Evolutionary conservation across 2,888 invertebrate genomes (phyloP).

Genomic region (Acleris holmiana): DNA sequence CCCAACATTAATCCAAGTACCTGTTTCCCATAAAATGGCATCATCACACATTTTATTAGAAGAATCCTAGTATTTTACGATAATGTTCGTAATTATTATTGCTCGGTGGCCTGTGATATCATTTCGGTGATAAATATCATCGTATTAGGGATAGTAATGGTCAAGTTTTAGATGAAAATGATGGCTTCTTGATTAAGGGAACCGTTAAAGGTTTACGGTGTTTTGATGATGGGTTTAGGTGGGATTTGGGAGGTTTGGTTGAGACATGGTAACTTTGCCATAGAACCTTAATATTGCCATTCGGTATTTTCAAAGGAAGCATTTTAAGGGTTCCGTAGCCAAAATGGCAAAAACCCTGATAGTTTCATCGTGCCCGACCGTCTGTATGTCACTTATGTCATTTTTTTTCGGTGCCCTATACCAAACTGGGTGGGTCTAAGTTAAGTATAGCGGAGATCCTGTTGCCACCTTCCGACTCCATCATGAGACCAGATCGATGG

Average conservation of each 20-base stretch:
- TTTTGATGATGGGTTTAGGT: neutral
- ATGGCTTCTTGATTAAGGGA: conserved; percentile 3
- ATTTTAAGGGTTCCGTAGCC: too few relatives aligned
- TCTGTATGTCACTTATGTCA: too few relatives aligned
- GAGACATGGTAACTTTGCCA: too few relatives aligned
- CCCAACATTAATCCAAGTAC: conserved; percentile 24
- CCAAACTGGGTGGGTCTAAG: too few relatives aligned
- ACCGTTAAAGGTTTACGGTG: neutral
- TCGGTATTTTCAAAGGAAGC: too few relatives aligned
- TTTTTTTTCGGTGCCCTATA: too few relatives aligned
- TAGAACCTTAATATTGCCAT: neutral
- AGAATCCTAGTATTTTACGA: conserved; percentile 36
- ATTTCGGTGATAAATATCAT: conserved; percentile 32
- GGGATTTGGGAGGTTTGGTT: neutral
- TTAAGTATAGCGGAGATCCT: too few relatives aligned
- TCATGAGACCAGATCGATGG: too few relatives aligned
- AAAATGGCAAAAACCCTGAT: too few relatives aligned
- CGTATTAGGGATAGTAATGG: conserved; percentile 9
- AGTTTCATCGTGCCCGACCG: too few relatives aligned
- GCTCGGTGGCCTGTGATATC: conserved; percentile 19
- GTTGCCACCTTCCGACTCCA: too few relatives aligned
- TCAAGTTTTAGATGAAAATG: neutral
- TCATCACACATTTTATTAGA: conserved; percentile 37
- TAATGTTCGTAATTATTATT: conserved; percentile 33
- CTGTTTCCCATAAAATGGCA: conserved; percentile 34